phyloP scores from a whole-genome alignment of 2,888 invertebrate genomes.

The Diachrysia chrysitis region DNA sequence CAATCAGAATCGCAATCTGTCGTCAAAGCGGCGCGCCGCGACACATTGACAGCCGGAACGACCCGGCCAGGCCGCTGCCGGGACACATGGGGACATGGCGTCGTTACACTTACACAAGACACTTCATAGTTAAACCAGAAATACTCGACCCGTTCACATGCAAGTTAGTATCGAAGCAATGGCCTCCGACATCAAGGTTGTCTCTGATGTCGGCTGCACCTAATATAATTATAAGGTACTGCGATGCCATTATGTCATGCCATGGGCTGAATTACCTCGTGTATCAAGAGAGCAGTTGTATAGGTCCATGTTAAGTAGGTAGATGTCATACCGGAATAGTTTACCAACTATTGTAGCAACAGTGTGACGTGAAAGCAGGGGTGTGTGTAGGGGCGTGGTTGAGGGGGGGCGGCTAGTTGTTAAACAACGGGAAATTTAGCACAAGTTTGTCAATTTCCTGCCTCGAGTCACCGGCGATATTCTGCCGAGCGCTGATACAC shows the following conservation, averaged over 20 bases:
- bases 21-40: constrained; percentile 15
- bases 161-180: background rate
- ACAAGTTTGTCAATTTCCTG: constrained; percentile 56
- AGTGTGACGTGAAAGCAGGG: too few species aligned
- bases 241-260: too few species aligned
- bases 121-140: background rate
- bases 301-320: too few species aligned
- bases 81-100: background rate
- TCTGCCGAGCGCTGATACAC: background rate
- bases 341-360: too few species aligned
- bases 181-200: too few species aligned
- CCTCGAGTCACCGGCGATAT: background rate
- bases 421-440: background rate
- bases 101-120: background rate
- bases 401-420: background rate
- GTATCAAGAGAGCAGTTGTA: too few species aligned
- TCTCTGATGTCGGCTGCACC: too few species aligned
- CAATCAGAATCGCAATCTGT: constrained; percentile 53
- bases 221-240: too few species aligned
- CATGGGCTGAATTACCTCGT: too few species aligned
- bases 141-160: background rate
- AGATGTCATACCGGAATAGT: too few species aligned
- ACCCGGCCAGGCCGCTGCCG: background rate
- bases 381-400: too few species aligned
- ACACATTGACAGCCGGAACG: constrained; percentile 23